Percentiles rank a stretch among this genome's conserved stretches.
phyloP scores from a whole-genome alignment of 2,113 vertebrate species.

The Ameiurus melas region DNA sequence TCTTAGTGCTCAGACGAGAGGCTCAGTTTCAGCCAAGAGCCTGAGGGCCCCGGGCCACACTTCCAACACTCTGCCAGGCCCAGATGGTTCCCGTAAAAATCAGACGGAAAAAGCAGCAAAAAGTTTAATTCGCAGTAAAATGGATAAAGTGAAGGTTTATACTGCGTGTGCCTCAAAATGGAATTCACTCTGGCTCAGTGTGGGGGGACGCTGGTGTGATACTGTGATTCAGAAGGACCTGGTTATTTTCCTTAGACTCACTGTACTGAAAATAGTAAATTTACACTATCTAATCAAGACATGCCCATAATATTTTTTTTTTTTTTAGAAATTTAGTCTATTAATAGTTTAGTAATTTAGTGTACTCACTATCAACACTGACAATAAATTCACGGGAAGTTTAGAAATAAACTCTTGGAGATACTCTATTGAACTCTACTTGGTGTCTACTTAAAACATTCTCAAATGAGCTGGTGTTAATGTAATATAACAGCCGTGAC shows the following conservation, averaged over 20 bases:
- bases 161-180: slow-evolving; percentile 63
- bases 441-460: neutral
- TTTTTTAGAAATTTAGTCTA: neutral
- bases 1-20: slow-evolving; percentile 54
- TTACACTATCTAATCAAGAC: neutral
- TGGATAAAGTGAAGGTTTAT: slow-evolving; percentile 74
- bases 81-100: slow-evolving; percentile 82
- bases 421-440: too few species aligned
- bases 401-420: neutral
- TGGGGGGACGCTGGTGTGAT: slow-evolving; percentile 30
- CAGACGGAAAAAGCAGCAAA: slow-evolving; percentile 81
- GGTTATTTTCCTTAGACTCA: slow-evolving; percentile 11
- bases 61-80: slow-evolving; percentile 65
- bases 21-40: slow-evolving; percentile 39
- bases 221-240: slow-evolving; percentile 11
- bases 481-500: slow-evolving; percentile 23
- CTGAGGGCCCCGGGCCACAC: slow-evolving; percentile 68
- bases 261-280: neutral
- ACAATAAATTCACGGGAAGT: neutral
- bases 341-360: neutral
- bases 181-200: slow-evolving; percentile 57
- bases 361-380: neutral
- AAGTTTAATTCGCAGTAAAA: slow-evolving; percentile 80
- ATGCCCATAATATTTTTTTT: neutral
- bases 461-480: slow-evolving; percentile 31